Base-by-base conservation (phyloP, 2,888 invertebrate species). In the Hirtodrosophila alboralis region DNA sequence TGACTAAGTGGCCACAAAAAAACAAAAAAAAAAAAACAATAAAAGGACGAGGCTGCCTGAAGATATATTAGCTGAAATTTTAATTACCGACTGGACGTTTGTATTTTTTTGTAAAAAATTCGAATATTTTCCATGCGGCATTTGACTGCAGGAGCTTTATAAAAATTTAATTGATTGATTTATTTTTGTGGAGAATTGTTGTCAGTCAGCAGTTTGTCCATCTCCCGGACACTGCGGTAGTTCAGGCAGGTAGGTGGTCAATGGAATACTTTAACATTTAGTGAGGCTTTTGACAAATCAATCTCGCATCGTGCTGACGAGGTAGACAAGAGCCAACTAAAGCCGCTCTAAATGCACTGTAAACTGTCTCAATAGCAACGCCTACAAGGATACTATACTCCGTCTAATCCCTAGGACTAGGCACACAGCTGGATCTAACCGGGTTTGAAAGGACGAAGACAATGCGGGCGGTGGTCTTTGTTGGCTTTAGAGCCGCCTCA, bases 131-230 rank as follows among this genome's bases (percentile, higher is more conserved):
- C 47, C 74, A 75, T 76, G 62, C 69, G 48, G 48, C 31, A 53
- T 52, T 60, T 56, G 59, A 54, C 54, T 54, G 56, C 40, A 44
- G 43, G 18, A 47, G 65, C 75, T 84, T 88, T 87, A 85, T 88
- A 87, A 84, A 88, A 89, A 88, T 89, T 89, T 89, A 90, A 90
- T 90, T 90, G 90, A 90, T 90, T 90, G 90, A 90, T 90, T 90
- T 90, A 90, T 90, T 89, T 88, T 80, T 84, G n/a, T 76, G 74
- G 75, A 79, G 84, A 63, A 74, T n/a, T n/a, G 67, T 75, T 73
- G 63, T 73, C 60, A 53, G 28, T 21, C 43, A 7, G 9, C 8
- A 38, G 10, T n/a, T 1, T 6, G 6, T 3, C n/a, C 1, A 18
- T 38, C 9, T 43, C 12, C 13, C 9, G 13, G 40, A 21, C 31